These are phyloP conservation scores for Arrhamphus sclerolepis DNA, from an alignment of 2,797 vertebrate genomes.

Conservation along the genomic window DNA sequence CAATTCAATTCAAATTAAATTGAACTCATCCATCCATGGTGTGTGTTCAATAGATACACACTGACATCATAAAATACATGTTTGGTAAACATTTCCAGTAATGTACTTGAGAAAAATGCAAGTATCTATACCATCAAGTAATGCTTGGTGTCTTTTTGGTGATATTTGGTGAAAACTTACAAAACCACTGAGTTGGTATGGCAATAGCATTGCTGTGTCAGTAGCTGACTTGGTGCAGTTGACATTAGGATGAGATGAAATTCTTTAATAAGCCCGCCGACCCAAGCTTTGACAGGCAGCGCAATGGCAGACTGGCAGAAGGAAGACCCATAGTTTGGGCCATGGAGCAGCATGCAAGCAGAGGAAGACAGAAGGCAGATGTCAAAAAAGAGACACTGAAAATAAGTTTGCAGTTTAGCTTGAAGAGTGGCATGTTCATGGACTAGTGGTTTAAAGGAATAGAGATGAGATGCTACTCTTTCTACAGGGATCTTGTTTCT, in stretches of 20 bases:
- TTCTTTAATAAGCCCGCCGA: constrained; percentile 58
- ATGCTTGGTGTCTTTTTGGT: neutral
- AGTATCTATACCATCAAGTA: constrained; percentile 13
- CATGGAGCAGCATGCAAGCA: constrained; percentile 66
- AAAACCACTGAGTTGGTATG: constrained; percentile 52
- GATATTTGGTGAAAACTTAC: constrained; percentile 58
- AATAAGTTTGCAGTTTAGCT: constrained; percentile 36
- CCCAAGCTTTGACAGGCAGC: constrained; percentile 57
- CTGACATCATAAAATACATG: neutral
- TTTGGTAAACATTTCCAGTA: neutral
- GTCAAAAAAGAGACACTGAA: constrained; percentile 38
- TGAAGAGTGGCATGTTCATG: constrained; percentile 27
- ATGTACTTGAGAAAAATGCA: neutral
- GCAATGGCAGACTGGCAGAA: constrained; percentile 54
- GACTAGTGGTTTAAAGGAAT: neutral
- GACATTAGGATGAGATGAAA: constrained; percentile 58
- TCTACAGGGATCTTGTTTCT: constrained; percentile 4
- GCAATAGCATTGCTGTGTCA: constrained; percentile 40
- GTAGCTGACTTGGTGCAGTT: constrained; percentile 46
- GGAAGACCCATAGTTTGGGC: constrained; percentile 50
- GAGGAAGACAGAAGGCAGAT: constrained; percentile 53
- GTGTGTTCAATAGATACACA: too few species aligned
- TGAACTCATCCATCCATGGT: too few species aligned
- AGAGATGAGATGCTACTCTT: constrained; percentile 1
- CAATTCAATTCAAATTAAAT: too few species aligned